Evolutionary conservation across 92 coral and sea anemone genomes (phyloP).

Genomic region (Actinernus sp.): DNA sequence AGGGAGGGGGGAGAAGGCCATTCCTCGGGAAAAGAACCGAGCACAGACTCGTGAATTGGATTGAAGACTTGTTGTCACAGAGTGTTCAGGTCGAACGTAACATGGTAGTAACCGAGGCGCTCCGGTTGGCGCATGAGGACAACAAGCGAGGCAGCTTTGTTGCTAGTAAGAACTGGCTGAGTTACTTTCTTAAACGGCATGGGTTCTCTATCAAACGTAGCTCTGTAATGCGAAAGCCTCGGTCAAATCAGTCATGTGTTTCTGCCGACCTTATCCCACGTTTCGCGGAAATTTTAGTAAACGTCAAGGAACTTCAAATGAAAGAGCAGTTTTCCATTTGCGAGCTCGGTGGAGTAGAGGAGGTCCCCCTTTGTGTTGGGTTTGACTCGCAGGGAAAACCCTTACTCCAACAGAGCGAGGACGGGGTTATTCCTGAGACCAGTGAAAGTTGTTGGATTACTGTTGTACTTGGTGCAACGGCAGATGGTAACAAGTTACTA

Average conservation of each 20-base stretch:
- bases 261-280: not conserved
- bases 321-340: not conserved
- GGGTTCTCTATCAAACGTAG: not conserved
- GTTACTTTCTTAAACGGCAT: not conserved
- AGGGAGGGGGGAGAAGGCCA: not conserved
- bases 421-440: not conserved
- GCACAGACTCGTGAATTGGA: not conserved
- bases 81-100: not conserved
- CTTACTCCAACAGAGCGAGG: not conserved
- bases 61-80: not conserved
- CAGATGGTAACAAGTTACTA: not conserved
- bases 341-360: conserved; percentile 1
- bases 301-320: not conserved
- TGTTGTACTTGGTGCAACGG: not conserved
- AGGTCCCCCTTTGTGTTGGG: not conserved
- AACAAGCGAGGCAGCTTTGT: not conserved
- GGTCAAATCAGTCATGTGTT: not conserved
- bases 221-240: not conserved
- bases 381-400: not conserved
- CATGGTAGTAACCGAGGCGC: not conserved
- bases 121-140: not conserved
- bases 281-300: not conserved
- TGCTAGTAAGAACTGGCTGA: not conserved
- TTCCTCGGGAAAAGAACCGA: not conserved
- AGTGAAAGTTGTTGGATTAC: not conserved